Conservation (phyloP, 2,888 invertebrate species). For the Thysanoteuthis rhombus region DNA sequence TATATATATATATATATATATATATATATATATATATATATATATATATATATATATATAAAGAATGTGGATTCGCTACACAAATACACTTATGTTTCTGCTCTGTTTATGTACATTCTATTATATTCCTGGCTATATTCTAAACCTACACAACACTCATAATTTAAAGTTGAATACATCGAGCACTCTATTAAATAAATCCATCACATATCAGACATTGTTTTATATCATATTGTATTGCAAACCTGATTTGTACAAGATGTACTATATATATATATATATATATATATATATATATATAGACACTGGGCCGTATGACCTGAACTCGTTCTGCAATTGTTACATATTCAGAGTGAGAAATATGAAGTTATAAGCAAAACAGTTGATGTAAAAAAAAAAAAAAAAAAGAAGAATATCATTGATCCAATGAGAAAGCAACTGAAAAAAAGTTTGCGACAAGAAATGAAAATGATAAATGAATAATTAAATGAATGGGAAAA, state of each 20-base stretch:
- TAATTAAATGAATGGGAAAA: neutral
- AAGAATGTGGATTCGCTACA: no score
- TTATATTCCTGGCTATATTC: no score
- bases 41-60: neutral
- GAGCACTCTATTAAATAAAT: no score
- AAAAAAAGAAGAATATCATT: neutral
- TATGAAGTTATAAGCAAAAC: neutral
- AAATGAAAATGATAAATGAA: neutral
- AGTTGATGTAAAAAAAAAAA: neutral
- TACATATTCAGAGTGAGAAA: neutral
- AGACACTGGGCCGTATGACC: no score
- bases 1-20: neutral
- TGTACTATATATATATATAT: neutral
- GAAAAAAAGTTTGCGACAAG: neutral
- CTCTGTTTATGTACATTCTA: no score
- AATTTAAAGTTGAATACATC: no score
- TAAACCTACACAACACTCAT: no score
- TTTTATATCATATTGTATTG: no score
- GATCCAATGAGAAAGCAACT: neutral
- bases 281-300: neutral
- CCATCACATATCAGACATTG: no score
- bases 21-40: neutral
- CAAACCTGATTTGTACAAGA: no score
- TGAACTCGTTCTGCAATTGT: no score
- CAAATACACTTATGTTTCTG: no score